Conservation (phyloP, 2,113 vertebrate genomes). For the Platycercus adscitus region DNA sequence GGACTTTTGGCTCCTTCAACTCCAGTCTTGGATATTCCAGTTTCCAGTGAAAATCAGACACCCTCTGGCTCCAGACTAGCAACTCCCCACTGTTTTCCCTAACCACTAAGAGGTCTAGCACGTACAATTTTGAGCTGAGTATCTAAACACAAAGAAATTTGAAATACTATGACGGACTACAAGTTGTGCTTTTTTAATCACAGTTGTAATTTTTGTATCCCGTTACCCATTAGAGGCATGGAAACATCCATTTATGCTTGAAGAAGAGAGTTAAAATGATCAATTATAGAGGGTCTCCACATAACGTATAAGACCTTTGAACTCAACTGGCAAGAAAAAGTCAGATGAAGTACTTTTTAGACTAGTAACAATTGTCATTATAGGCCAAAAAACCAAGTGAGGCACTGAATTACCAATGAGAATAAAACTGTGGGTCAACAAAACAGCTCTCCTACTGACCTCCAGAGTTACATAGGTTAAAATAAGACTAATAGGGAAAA, state of each 20-base stretch:
- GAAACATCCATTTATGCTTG: neutral
- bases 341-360: neutral
- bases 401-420: neutral
- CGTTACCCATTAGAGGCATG: neutral
- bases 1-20: conserved; percentile 42
- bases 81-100: conserved; percentile 63
- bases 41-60: conserved; percentile 60
- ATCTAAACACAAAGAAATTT: conserved; percentile 37
- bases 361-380: neutral
- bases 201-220: conserved; percentile 9
- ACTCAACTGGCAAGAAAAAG: neutral
- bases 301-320: neutral
- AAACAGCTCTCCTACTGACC: neutral
- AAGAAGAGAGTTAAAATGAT: conserved; percentile 11
- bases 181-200: conserved; percentile 6
- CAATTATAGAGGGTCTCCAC: neutral
- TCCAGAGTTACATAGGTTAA: neutral
- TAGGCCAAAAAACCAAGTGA: neutral
- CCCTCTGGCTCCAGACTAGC: conserved; percentile 63
- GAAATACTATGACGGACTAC: neutral
- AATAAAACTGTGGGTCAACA: neutral
- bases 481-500: neutral
- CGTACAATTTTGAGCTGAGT: conserved; percentile 12
- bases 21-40: conserved; percentile 44
- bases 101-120: conserved; percentile 65